Evolutionary conservation across 2,888 invertebrate species (phyloP).

Genomic region (Platerodrilus igneus): DNA sequence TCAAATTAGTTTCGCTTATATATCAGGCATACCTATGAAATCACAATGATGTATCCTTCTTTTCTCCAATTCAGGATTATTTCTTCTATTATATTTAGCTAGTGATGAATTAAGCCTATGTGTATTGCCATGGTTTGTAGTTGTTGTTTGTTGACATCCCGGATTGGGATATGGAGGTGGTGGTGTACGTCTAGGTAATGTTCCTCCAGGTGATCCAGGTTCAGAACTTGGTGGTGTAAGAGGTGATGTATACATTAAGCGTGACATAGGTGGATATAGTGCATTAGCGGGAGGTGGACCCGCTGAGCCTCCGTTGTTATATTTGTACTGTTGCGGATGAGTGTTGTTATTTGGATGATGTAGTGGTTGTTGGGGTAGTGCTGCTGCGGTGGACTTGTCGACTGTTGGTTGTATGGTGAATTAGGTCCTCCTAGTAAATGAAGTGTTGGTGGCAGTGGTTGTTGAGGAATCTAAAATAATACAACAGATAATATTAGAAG

Average conservation of each 20-base stretch:
- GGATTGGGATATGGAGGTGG: constrained; percentile 74
- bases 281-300: constrained; percentile 47
- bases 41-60: constrained; percentile 94
- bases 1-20: too few species aligned
- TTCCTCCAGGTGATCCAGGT: constrained; percentile 76
- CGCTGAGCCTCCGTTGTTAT: constrained; percentile 38
- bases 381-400: constrained; percentile 39
- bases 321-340: constrained; percentile 32
- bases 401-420: constrained; percentile 46
- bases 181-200: constrained; percentile 66
- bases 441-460: constrained; percentile 51
- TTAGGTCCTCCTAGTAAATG: constrained; percentile 55
- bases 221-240: constrained; percentile 85
- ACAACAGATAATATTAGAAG: constrained; percentile 5
- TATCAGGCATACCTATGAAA: constrained; percentile 73
- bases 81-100: constrained; percentile 84
- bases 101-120: constrained; percentile 40
- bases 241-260: constrained; percentile 76
- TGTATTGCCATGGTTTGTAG: constrained; percentile 30
- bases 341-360: constrained; percentile 35
- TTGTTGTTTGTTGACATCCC: constrained; percentile 38
- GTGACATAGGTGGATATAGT: constrained; percentile 54
- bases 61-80: constrained; percentile 95
- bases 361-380: constrained; percentile 40
- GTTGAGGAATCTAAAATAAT: constrained; percentile 42